Base-by-base conservation (phyloP, 1,140 invertebrate species). In the Asobara japonica region DNA sequence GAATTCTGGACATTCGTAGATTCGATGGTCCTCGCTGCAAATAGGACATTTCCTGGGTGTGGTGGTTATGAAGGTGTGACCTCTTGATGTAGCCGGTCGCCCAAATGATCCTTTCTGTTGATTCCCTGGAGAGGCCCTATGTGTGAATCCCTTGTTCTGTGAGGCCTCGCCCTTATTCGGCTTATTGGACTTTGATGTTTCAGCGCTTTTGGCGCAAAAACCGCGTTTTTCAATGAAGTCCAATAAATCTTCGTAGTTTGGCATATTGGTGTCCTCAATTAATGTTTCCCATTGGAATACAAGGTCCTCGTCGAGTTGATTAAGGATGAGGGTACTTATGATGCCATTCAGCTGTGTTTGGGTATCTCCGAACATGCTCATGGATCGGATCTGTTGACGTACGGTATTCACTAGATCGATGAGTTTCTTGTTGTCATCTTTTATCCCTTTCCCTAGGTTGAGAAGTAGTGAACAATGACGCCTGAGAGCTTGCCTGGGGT, bases 211-310 rank as follows among this genome's bases (percentile, higher is more conserved):
- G 8, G 61, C 29, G 18, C 61, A 64, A 30, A 29, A 6, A 3
- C 61, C 61, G 3, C 61, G 61, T 33, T 64, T 64, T 30, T 31
- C 3, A 4, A 64, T 25, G 29, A 30, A 64, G 8, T 64, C 61
- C 25, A 64, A n/a, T 2, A 64, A n/a, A 6, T 29, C 2, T 6
- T 29, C 29, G 29, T 64, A 33, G 5, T 29, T n/a, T 64, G 61
- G 61, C 61, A 64, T 64, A 6, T 64, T 3, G 2, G 6, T 64
- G 11, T n/a, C 61, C 31, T 29, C 25, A 11, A 64, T 30, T 1
- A 31, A n/a, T 13, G 29, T 64, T 64, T 64, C 61, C 61, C 61
- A 64, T 30, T 64, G 61, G 16, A 64, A 64, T 30, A 29, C 29
- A 18, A 31, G 25, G 29, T 64, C 29, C 7, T 29, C 61, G 16